A percentile compares a stretch with the other conserved stretches of the same genome.
Evolutionary conservation across 2,113 vertebrate species (phyloP).

Genomic region (Podarcis raffonei): DNA sequence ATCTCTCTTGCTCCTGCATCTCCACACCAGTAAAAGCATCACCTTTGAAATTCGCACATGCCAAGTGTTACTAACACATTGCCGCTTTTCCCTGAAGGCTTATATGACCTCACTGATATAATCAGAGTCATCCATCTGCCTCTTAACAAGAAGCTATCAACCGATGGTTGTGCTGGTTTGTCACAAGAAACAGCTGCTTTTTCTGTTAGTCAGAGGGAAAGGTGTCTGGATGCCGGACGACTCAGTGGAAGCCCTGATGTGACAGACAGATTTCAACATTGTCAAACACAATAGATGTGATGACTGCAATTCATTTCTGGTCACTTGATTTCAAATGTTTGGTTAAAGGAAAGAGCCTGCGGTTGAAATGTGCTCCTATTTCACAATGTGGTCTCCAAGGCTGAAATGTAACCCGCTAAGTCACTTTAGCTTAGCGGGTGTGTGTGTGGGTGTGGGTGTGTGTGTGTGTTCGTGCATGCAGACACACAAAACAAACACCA

Average conservation of each 20-base stretch:
- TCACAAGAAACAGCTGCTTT: not conserved
- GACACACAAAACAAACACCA: not conserved
- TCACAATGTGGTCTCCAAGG: slow-evolving; percentile 20
- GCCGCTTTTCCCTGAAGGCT: not conserved
- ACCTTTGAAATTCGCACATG: not conserved
- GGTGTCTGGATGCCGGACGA: not conserved
- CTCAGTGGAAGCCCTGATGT: slow-evolving; percentile 29
- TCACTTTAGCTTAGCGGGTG: not conserved
- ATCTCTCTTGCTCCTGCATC: not conserved
- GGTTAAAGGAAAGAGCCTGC: slow-evolving; percentile 16
- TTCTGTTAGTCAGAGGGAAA: slow-evolving; percentile 35
- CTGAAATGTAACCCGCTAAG: not conserved
- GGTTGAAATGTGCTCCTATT: slow-evolving; percentile 25
- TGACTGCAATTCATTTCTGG: not conserved
- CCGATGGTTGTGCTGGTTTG: not conserved
- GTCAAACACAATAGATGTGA: not conserved
- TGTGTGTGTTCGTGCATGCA: not conserved
- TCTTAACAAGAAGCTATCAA: not conserved
- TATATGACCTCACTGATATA: not conserved
- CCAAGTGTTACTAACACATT: not conserved
- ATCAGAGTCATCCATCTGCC: not conserved
- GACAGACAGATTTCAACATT: slow-evolving; percentile 30
- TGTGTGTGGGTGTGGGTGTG: not conserved
- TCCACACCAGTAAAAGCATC: not conserved
- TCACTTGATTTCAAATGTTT: slow-evolving; percentile 1